Base-by-base conservation (phyloP, 1,140 invertebrate species). In the Druon quercuslanigerum region DNA sequence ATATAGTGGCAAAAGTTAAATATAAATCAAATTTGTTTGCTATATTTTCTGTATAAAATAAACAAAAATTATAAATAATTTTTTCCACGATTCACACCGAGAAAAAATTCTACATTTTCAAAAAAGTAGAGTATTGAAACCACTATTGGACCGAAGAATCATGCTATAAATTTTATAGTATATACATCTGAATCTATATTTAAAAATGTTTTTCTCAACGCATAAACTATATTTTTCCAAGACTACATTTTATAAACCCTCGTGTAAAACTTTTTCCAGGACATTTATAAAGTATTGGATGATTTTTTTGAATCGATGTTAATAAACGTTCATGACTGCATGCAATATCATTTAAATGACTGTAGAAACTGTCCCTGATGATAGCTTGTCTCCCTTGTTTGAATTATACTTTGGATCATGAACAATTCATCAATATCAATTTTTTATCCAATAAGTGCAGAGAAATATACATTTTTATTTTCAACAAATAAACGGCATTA, bases 301-400 rank as follows among this genome's bases (percentile, higher is more conserved):
- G 60, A 66, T 66, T 66, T 40, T 20, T 66, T 25, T 12, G 46
- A 40, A 33, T 66, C 60, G 60, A 66, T 66, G 33, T n/a, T 66
- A n/a, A 66, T 40, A 66, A 0, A 66, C 14, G 2, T 66, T 66
- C 60, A 66, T 40, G 60, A 66, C 60, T 66, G 25, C 60, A n/a
- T 66, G 60, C 40, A 66, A 33, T 66, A 66, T 40, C 40, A 66
- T 66, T 66, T n/a, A 66, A 66, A 66, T 66, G 60, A 66, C 60
- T n/a, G 33, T 11, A 33, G 25, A 66, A 66, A 66, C 60, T 66
- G 25, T 66, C 25, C n/a, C 25, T 66, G 60, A 66, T 66, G 60
- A 66, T 66, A 66, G 25, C 60, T 66, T 16, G 25, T 40, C 60
- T 66, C 60, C 60, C 60, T 33, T 66, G 12, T 60, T 33, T 60